Conservation (phyloP, 2,888 invertebrate genomes). For the Phaedon cochleariae region DNA sequence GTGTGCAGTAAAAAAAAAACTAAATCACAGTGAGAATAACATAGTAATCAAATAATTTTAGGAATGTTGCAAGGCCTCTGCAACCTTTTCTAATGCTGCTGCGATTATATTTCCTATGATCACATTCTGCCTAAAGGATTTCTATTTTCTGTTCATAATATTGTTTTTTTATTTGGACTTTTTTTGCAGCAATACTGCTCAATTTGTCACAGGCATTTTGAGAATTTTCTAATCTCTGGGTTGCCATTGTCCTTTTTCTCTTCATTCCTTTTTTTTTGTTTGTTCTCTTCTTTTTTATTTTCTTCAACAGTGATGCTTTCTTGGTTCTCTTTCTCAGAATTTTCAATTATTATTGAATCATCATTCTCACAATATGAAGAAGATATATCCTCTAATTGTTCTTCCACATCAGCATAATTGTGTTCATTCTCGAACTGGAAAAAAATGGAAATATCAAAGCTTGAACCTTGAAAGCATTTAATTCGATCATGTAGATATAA, state of each 20-base stretch:
- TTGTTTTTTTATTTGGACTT: conserved; percentile 6
- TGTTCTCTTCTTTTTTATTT: not conserved
- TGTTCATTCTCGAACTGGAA: conserved; percentile 7
- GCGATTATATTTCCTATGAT: not conserved
- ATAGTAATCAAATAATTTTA: not conserved
- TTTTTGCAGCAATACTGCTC: not conserved
- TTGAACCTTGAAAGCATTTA: too few species aligned
- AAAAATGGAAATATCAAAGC: not conserved
- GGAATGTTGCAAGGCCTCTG: not conserved
- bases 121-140: not conserved
- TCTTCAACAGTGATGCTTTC: too few species aligned
- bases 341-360: not conserved
- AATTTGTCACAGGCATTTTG: conserved; percentile 3
- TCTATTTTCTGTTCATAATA: not conserved
- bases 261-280: not conserved
- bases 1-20: too few species aligned
- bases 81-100: not conserved
- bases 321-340: not conserved
- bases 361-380: too few species aligned
- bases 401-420: too few species aligned
- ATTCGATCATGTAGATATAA: too few species aligned
- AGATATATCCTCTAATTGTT: not conserved
- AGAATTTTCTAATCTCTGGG: conserved; percentile 5
- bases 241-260: not conserved
- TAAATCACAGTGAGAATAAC: too few species aligned